Evolutionary conservation across 2,113 vertebrate species (phyloP), one percentile per base, ranked within the genome.

Genomic region (Origma solitaria): DNA sequence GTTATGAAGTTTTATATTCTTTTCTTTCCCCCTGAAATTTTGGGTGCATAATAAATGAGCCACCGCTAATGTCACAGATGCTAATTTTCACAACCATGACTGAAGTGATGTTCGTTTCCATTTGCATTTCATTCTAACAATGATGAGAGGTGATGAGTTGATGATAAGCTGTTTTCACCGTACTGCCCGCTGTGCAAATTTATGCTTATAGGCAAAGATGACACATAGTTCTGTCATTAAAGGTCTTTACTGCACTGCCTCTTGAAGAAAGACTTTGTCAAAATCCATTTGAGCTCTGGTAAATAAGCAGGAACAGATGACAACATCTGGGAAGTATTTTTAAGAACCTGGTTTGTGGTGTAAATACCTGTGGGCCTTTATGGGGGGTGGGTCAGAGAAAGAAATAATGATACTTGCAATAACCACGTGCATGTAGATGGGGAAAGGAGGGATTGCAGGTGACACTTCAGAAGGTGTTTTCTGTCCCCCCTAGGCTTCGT

Each of bases 121-220:
- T 97, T 98, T 98, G 96, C 97, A 97, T 98, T 97, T 97, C 95
- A 95, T 95, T 97, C 93, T 95, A 95, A 97, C 96, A 93, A 95
- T 97, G 98, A 97, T 97, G 95, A 96, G 97, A 97, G 95, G 95
- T 95, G 97, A 98, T 97, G 97, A 97, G 96, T 84, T 97, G 97
- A 96, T 96, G 97, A 98, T 96, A 97, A 98, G 94, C 96, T 98
- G 96, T 94, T 97, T 98, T 94, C 97, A 97, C 96, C 4, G 21
- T 62, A 95, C 92, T 97, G 97, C 96, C 97, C 92, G 91, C 97
- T 97, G 96, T 97, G 97, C 94, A 96, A 97, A 97, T 98, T 98
- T 98, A 97, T 97, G 97, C 97, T 97, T 88, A 93, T 96, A 96
- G 97, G 96, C 96, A 97, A 95, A 94, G 96, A 97, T 97, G 96